phyloP scores from a whole-genome alignment of 1,140 invertebrate species.

The Cydia splendana region DNA sequence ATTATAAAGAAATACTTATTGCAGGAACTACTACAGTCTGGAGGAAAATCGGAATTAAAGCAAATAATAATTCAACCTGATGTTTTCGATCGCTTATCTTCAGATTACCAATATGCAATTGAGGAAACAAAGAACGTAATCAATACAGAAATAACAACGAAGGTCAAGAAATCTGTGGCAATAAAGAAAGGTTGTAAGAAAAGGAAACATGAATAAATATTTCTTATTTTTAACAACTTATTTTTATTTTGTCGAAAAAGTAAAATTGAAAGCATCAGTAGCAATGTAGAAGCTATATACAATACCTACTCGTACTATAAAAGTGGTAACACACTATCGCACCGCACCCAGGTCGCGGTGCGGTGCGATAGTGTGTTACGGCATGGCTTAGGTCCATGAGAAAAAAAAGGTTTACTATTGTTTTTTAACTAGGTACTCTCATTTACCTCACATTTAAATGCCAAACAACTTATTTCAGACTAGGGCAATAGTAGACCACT shows the following conservation, averaged over 20 bases:
- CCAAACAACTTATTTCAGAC: too few species aligned
- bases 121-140: constrained; percentile 71
- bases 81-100: constrained; percentile 63
- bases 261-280: too few species aligned
- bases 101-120: constrained; percentile 76
- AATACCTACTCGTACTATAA: too few species aligned
- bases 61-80: constrained; percentile 70
- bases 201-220: constrained; percentile 50
- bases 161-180: constrained; percentile 73
- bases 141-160: constrained; percentile 62
- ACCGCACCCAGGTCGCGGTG: too few species aligned
- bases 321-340: too few species aligned
- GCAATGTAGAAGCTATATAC: too few species aligned
- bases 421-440: too few species aligned
- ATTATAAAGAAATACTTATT: constrained; percentile 39
- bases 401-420: too few species aligned
- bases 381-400: too few species aligned
- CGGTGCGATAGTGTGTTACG: too few species aligned
- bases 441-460: too few species aligned
- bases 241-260: neutral
- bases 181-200: constrained; percentile 71
- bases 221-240: neutral
- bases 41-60: constrained; percentile 63
- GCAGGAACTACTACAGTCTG: constrained; percentile 69
- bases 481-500: too few species aligned